phyloP scores from a whole-genome alignment of 2,888 invertebrate species.

The Spisula solida region DNA sequence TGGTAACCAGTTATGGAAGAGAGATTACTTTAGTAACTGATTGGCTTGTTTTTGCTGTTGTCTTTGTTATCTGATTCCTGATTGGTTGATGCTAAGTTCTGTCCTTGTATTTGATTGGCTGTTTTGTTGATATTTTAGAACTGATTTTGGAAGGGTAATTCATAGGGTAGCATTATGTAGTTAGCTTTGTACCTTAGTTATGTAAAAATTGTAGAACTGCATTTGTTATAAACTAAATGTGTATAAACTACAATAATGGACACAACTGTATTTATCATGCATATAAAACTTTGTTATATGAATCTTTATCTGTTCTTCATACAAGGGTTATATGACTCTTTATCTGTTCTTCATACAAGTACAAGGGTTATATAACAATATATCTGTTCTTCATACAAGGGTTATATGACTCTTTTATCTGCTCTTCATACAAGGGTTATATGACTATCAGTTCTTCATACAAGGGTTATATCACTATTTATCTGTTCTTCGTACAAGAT shows the following conservation, averaged over 20 bases:
- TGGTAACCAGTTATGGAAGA: too few species aligned
- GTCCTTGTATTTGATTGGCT: background rate
- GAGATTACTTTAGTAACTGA: too few species aligned
- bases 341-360: too few species aligned
- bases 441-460: too few species aligned
- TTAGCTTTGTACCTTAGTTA: background rate
- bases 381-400: too few species aligned
- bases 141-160: conserved; percentile 48
- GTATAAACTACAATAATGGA: background rate
- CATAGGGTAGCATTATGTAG: conserved; percentile 4
- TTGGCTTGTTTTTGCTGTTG: too few species aligned
- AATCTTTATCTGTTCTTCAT: too few species aligned
- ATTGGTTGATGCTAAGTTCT: background rate
- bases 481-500: background rate
- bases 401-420: too few species aligned
- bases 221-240: background rate
- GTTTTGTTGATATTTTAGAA: conserved; percentile 49
- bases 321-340: too few species aligned
- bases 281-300: background rate
- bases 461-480: too few species aligned
- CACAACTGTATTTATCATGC: background rate
- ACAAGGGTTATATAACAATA: too few species aligned
- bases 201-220: conserved; percentile 9
- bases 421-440: too few species aligned
- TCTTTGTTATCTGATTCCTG: background rate